Evolutionary conservation across 2,797 vertebrate genomes (phyloP).

Genomic region (Cyprinella venusta): DNA sequence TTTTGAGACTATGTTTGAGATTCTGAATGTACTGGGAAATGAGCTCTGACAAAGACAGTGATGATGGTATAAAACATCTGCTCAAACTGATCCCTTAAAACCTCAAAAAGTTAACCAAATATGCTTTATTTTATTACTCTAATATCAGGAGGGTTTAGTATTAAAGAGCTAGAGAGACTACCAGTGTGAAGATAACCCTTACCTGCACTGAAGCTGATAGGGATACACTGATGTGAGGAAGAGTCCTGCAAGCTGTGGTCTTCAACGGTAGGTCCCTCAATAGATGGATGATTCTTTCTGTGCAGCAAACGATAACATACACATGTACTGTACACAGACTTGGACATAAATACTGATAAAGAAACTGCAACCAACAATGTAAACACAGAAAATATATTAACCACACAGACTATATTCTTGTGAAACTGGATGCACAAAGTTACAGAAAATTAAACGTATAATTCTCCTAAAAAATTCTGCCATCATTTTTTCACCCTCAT

Average conservation of each 20-base stretch:
- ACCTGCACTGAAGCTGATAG: constrained; percentile 26
- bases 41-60: too few species aligned
- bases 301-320: constrained; percentile 9
- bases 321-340: not conserved
- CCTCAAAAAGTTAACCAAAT: too few species aligned
- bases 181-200: constrained; percentile 42
- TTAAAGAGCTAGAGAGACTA: constrained; percentile 45
- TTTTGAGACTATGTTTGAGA: too few species aligned
- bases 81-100: too few species aligned
- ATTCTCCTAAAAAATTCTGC: not conserved
- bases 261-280: not conserved
- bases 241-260: constrained; percentile 17
- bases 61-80: too few species aligned
- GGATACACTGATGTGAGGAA: constrained; percentile 18
- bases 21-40: too few species aligned
- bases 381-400: not conserved
- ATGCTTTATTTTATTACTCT: too few species aligned
- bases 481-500: not conserved
- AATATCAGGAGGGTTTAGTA: too few species aligned
- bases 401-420: not conserved
- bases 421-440: not conserved
- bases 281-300: constrained; percentile 26
- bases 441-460: not conserved
- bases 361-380: not conserved
- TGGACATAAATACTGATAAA: not conserved